Evolutionary conservation across 2,888 invertebrate genomes (phyloP), one percentile per base, ranked within the genome.

Genomic region (Morpho deidamia): DNA sequence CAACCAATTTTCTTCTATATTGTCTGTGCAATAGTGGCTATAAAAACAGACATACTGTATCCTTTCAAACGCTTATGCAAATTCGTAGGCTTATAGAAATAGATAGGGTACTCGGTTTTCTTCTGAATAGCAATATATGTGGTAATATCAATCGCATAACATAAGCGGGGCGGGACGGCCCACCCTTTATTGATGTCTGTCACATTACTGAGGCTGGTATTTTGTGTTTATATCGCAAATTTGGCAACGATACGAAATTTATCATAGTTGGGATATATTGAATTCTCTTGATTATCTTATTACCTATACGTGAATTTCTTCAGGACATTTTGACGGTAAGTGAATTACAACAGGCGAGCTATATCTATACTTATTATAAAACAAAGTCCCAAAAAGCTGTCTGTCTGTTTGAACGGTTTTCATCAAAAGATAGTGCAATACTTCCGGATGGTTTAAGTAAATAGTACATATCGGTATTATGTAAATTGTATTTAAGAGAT

Each of bases 91-190:
- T 65, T 67, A 68, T 62, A 70, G 67, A 62, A 68, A 74, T 71
- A 74, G 67, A 72, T 64, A 69, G 65, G 62, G 64, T 70, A 70
- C 66, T 75, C 71, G 68, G 78, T 78, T 75, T 77, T 74, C 72
- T 66, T 72, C 69, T 78, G 76, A 81, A 79, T 76, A 73, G 72
- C 77, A 80, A 78, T 81, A 79, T 79, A 76, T 76, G 76, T 69
- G 78, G 78, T 76, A 76, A 81, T 82, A 83, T 81, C 81, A 77
- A 80, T 81, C 74, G 74, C 65, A 71, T 68, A 74, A 72, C 78
- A 77, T 80, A 82, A 81, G 78, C 76, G 74, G 71, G 63, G 11
- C 51, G 64, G 64, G 61, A 60, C 72, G 78, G 78, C 78, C 81
- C 78, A 23, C 52, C 34, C 11, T 64, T 71, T 73, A 78, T 79